Conservation (phyloP, 2,113 vertebrate genomes). For the Probosciger aterrimus region DNA sequence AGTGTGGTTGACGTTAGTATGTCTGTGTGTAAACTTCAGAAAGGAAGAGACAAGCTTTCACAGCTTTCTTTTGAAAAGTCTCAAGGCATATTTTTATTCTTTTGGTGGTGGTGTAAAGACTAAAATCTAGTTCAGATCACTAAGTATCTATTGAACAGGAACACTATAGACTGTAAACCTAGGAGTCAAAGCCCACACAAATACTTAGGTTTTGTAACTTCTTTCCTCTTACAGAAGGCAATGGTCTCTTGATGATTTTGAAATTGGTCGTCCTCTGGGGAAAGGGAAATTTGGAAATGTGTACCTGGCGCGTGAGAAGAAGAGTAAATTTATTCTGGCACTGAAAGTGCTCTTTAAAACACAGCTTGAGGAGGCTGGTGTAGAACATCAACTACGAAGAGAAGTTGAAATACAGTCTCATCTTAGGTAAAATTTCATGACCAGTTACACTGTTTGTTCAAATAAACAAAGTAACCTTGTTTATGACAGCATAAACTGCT, state of each 20-base stretch:
- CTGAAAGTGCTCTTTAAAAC: slow-evolving; percentile 95
- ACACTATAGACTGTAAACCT: neutral
- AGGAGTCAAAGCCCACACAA: neutral
- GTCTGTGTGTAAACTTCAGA: neutral
- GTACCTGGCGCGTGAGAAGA: slow-evolving; percentile 91
- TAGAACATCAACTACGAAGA: slow-evolving; percentile 92
- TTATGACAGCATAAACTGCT: neutral
- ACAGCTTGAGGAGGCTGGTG: slow-evolving; percentile 92
- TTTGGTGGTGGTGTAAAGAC: neutral
- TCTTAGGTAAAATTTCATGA: slow-evolving; percentile 79
- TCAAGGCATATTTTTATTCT: neutral
- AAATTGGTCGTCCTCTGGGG: slow-evolving; percentile 91
- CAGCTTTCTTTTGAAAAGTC: neutral
- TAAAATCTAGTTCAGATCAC: neutral
- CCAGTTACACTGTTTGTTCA: neutral
- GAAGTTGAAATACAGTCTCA: slow-evolving; percentile 98
- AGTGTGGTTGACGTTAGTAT: neutral
- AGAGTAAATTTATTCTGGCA: slow-evolving; percentile 93
- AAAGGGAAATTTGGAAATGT: slow-evolving; percentile 98
- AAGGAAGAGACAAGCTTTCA: neutral
- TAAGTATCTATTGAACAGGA: neutral
- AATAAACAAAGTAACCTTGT: neutral
- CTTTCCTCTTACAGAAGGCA: slow-evolving; percentile 75
- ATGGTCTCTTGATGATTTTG: slow-evolving; percentile 94
- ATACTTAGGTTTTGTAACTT: neutral